Percentiles rank a stretch among this genome's conserved stretches.
These are phyloP conservation scores for Xenops minutus DNA, from an alignment of 2,797 vertebrate genomes.

Conservation along the genomic window DNA sequence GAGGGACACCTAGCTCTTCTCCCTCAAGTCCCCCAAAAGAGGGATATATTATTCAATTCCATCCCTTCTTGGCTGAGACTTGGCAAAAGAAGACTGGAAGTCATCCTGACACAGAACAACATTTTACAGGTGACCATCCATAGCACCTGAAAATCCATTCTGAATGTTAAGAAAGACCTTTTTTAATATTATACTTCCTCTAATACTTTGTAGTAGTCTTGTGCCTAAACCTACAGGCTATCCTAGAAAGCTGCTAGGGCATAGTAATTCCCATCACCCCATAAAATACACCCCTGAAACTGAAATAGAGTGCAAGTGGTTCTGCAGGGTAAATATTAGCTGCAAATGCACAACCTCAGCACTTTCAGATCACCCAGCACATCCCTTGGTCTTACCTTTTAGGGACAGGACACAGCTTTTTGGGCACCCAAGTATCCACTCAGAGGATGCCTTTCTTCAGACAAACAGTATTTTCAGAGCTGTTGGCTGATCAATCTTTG, in stretches of 20 bases:
- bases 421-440: rapidly evolving
- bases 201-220: not conserved
- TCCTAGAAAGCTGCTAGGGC: not conserved
- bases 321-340: not conserved
- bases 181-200: not conserved
- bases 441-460: not conserved
- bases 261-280: not conserved
- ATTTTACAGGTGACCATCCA: not conserved
- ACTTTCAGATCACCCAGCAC: not conserved
- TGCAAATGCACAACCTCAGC: not conserved
- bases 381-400: not conserved
- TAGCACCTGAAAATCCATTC: not conserved
- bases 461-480: not conserved
- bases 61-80: not conserved
- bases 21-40: not conserved
- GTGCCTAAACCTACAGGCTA: not conserved
- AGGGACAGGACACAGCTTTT: not conserved
- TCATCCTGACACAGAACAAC: not conserved
- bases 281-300: not conserved
- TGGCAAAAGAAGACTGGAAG: not conserved
- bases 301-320: not conserved
- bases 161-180: not conserved
- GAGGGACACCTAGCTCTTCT: not conserved
- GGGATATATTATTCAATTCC: not conserved
- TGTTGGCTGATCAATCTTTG: not conserved